Conservation (phyloP, 2,888 invertebrate species). For the Erebia epiphron region DNA sequence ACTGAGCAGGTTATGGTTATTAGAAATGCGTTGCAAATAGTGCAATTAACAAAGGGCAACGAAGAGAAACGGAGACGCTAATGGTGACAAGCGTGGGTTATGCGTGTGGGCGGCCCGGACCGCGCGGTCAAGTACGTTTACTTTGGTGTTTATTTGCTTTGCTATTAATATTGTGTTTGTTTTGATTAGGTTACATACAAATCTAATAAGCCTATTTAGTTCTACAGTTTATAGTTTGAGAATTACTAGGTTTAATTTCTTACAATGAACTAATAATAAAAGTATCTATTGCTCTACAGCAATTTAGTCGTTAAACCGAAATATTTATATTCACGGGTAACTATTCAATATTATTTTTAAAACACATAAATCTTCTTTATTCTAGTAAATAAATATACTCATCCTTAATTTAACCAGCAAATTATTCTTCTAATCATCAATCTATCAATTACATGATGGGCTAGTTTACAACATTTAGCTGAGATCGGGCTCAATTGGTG, state of each 20-base stretch:
- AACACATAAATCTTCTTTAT: no score
- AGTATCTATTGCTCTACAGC: no score
- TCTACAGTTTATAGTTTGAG: neutral
- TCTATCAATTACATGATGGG: no score
- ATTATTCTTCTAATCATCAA: no score
- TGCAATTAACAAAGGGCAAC: conserved; percentile 50
- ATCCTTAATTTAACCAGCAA: no score
- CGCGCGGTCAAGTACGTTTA: conserved; percentile 49
- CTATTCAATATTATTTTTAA: no score
- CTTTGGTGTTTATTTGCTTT: conserved; percentile 32
- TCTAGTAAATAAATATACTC: no score
- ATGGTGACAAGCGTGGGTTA: conserved; percentile 47
- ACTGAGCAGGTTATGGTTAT: neutral
- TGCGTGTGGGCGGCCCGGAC: conserved; percentile 49
- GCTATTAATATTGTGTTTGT: conserved; percentile 18
- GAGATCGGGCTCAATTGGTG: no score
- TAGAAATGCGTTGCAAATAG: conserved; percentile 44
- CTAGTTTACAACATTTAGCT: no score
- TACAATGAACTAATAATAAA: no score
- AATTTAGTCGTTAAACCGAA: no score
- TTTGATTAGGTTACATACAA: conserved; percentile 15
- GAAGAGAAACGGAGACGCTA: conserved; percentile 48
- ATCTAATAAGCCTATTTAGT: neutral
- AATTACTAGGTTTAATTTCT: neutral
- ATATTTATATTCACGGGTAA: no score